A percentile compares a stretch with the other conserved stretches of the same genome.
Conservation (phyloP, 2,113 vertebrate species). For the Leucopternis melanops region DNA sequence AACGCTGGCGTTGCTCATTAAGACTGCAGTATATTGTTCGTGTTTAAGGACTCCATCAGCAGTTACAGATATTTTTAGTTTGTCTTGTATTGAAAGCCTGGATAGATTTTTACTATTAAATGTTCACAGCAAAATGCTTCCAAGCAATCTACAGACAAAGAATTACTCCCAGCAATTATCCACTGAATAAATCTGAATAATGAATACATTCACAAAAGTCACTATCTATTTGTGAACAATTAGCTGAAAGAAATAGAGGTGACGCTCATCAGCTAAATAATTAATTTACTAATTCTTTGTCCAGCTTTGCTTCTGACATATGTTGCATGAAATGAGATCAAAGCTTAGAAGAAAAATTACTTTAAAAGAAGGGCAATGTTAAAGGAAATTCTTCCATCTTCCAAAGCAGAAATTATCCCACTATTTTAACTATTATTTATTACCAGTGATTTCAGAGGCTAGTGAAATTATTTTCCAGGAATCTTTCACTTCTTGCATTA, state of each 20-base stretch:
- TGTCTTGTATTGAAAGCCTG: neutral
- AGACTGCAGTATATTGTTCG: neutral
- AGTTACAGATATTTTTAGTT: neutral
- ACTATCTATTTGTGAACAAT: slow-evolving; percentile 48
- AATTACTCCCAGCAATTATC: slow-evolving; percentile 53
- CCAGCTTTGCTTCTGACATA: neutral
- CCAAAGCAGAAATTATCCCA: neutral
- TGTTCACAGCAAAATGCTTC: neutral
- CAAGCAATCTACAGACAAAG: slow-evolving; percentile 19
- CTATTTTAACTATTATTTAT: neutral
- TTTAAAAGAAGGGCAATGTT: neutral
- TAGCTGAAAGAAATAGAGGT: slow-evolving; percentile 44
- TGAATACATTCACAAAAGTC: slow-evolving; percentile 32
- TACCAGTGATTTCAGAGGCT: neutral
- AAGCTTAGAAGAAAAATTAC: neutral
- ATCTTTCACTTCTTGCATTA: neutral
- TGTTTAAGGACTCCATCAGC: neutral
- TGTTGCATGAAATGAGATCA: slow-evolving; percentile 7
- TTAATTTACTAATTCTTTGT: slow-evolving; percentile 31
- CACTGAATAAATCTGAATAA: slow-evolving; percentile 59
- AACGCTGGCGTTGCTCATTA: neutral
- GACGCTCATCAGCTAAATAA: slow-evolving; percentile 36
- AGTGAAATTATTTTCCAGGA: neutral
- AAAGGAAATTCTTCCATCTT: neutral
- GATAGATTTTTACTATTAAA: slow-evolving; percentile 10